Evolutionary conservation across 2,113 vertebrate species (phyloP), one percentile per base, ranked within the genome.

Genomic region (Vidua chalybeata): DNA sequence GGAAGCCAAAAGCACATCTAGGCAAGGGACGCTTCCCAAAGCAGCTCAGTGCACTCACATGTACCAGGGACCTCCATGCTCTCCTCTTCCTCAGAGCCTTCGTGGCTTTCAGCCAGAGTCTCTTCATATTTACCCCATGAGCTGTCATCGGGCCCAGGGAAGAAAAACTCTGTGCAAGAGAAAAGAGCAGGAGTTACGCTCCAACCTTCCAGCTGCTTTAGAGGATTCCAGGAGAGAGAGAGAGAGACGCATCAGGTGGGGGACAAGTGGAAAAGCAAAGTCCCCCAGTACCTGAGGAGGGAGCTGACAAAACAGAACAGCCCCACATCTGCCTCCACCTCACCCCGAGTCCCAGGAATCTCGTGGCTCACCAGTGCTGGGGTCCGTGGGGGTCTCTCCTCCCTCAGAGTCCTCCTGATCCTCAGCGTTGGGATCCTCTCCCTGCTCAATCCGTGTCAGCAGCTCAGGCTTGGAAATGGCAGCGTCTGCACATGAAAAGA

Each of bases 101-200:
- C 97, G 2, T 83, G 97, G 87, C 94, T 94, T 64, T 97, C 97
- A 33, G 96, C 93, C 73, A 98, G 96, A 28, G 97, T 88, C 1
- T 98, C 97, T 28, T 98, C 98, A 0, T 98, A 97, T 93, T 98
- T 98, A 82, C 94, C 91, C 97, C 98, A 98, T 1, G 98, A 97
- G 63, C 92, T 85, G 58, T 98, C 98, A 23, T 97, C 96, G 0
- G 98, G 97, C 73, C 98, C 97, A 15, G 97, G 98, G 49, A 97
- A 96, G 3, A 96, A 97, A 45, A 98, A 96, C 15, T 97, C 98
- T 26, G 97, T 11, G 18, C 63, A 63, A 54, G 14, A 56, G 73
- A 59, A 76, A 84, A 55, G 2, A 9, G 56, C 22, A 33, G n/a
- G 28, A 73, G 35, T 39, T 6, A 81, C 1, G 2, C 11, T 69